Evolutionary conservation across 2,113 vertebrate species (phyloP), one percentile per base, ranked within the genome.

Genomic region (Ailurus styani): DNA sequence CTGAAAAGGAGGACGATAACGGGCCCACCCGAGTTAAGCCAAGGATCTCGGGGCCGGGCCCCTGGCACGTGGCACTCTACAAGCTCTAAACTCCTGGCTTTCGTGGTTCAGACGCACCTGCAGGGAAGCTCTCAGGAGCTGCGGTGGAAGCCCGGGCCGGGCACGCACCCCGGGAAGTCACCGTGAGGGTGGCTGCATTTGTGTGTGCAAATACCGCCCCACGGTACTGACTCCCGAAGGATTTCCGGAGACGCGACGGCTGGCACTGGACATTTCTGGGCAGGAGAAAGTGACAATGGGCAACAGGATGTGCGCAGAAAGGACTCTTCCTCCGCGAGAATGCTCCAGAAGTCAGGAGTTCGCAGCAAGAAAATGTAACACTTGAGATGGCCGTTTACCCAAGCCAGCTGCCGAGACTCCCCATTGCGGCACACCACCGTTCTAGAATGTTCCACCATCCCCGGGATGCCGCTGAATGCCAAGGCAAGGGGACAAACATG

Each of bases 361-460:
- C 45, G 2, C 1, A 21, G 47, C 11, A 7, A 31, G 79, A 20
- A 57, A 47, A 18, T 3, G 23, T 7, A 73, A 11, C 0, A 1
- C 29, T 5, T 15, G 64, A 23, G 18, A 40, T 1, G 14, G 42
- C n/a, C n/a, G 31, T 2, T 64, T 23, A 42, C 15, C 21, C 72
- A 34, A 50, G 60, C 18, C 6, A 50, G 64, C 54, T 54, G 12
- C 18, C 0, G 6, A 40, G 66, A 23, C 23, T 15, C 55, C 47
- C 66, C 42, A 37, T 2, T 0, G 0, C 9, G 0, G 15, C 90
- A 9, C 47, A 7, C 7, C 4, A 1, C 7, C 4, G 21, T 29
- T 4, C 27, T 0, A 21, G 29, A 29, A 21, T n/a, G 7, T 21
- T 4, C 66, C 10, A 29, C 37, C 23, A 13, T 8, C 10, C 52